Evolutionary conservation across 2,797 vertebrate species (phyloP).

Genomic region (Sternotherus odoratus): DNA sequence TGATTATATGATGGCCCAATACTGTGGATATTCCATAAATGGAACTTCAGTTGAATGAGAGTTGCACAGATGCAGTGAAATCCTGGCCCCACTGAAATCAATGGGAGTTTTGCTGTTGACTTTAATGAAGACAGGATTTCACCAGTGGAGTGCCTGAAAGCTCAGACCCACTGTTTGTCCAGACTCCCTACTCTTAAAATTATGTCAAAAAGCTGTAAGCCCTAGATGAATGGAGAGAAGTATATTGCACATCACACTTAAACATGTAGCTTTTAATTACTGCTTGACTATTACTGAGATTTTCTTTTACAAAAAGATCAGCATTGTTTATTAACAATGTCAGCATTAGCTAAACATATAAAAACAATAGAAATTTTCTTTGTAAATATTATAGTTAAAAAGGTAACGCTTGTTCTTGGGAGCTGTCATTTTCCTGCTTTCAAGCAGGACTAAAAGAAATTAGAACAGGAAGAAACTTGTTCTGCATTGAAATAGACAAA

Average conservation of each 20-base stretch:
- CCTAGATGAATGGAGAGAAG: not conserved
- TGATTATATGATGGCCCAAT: not conserved
- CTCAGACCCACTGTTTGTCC: not conserved
- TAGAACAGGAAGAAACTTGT: not conserved
- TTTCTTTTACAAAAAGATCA: not conserved
- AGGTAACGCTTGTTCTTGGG: not conserved
- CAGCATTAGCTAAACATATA: not conserved
- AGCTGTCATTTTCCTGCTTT: not conserved
- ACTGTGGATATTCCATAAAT: not conserved
- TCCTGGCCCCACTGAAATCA: not conserved
- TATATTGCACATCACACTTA: not conserved
- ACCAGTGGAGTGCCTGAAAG: not conserved
- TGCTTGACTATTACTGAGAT: not conserved
- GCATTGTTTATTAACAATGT: not conserved
- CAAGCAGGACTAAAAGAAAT: not conserved
- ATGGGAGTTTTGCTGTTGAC: not conserved
- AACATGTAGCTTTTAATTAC: not conserved
- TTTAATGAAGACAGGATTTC: not conserved
- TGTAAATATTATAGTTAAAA: not conserved
- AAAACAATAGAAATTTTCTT: not conserved
- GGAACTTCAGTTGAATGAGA: not conserved
- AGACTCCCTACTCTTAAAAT: constrained; percentile 1
- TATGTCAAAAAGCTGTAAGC: not conserved
- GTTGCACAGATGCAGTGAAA: not conserved
- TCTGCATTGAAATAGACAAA: constrained; percentile 1